Percentiles rank a stretch among this genome's conserved stretches.
These are phyloP conservation scores for Heterohyrax brucei DNA, from an alignment of 2,797 vertebrate genomes.

Conservation along the genomic window DNA sequence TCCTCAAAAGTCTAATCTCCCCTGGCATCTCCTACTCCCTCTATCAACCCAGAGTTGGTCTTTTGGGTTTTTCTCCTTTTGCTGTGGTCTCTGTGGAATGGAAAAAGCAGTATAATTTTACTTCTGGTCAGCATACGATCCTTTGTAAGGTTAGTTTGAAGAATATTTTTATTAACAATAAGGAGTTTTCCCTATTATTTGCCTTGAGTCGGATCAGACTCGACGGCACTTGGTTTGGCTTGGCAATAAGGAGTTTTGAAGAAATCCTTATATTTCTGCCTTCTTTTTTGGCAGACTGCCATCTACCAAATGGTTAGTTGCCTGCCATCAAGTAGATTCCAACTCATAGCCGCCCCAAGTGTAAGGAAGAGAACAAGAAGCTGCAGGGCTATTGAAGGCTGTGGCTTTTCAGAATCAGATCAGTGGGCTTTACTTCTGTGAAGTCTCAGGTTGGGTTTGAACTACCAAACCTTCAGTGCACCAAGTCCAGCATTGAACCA, in stretches of 20 bases:
- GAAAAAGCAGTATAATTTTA: neutral
- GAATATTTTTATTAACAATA: neutral
- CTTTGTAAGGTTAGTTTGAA: neutral
- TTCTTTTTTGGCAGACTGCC: constrained; percentile 33
- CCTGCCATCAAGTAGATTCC: too few species aligned
- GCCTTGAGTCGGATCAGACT: too few species aligned
- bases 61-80: neutral
- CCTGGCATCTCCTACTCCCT: neutral
- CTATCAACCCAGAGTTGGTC: neutral
- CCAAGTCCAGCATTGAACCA: neutral
- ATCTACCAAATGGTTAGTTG: too few species aligned
- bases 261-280: neutral
- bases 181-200: neutral
- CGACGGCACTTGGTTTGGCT: too few species aligned
- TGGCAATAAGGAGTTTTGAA: neutral
- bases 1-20: rapidly evolving
- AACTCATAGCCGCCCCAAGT: neutral
- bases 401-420: neutral
- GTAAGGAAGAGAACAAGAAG: neutral
- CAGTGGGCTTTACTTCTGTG: neutral
- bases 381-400: neutral
- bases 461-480: neutral
- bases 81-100: neutral
- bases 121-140: neutral
- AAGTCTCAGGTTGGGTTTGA: neutral